A percentile compares a stretch with the other conserved stretches of the same genome.
Conservation (phyloP, 2,113 vertebrate genomes). For the Sinosuthora webbiana region DNA sequence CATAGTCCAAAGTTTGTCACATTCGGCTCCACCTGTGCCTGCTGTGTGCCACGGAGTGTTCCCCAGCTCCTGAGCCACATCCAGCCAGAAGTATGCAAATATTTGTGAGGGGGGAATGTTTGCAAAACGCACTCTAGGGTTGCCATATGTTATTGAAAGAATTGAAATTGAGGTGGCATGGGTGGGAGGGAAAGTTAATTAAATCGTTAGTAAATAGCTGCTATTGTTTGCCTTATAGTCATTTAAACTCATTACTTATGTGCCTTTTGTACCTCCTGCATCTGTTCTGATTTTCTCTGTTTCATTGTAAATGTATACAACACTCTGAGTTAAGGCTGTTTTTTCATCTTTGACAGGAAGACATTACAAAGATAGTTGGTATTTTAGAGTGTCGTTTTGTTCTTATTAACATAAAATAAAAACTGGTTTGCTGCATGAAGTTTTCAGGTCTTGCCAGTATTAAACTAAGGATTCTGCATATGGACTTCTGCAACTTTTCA, state of each 20-base stretch:
- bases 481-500: neutral
- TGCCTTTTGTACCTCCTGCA: constrained; percentile 32
- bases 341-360: constrained; percentile 18
- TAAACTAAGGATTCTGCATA: neutral
- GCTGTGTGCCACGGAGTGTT: no score
- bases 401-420: neutral
- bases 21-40: neutral
- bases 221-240: constrained; percentile 2
- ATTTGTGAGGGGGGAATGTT: neutral
- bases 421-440: neutral
- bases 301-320: constrained; percentile 13
- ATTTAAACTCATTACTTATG: constrained; percentile 33
- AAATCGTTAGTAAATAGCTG: constrained; percentile 39
- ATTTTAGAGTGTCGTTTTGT: constrained; percentile 5
- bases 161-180: neutral
- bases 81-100: neutral
- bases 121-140: neutral
- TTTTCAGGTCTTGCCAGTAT: neutral
- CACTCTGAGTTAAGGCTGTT: neutral
- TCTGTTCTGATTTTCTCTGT: constrained; percentile 59
- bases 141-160: neutral
- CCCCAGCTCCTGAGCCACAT: neutral
- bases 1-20: neutral
- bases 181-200: neutral
- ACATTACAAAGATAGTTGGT: constrained; percentile 4